Evolutionary conservation across 2,797 vertebrate genomes (phyloP), one percentile per base, ranked within the genome.

Genomic region (Synaphobranchus kaupii): DNA sequence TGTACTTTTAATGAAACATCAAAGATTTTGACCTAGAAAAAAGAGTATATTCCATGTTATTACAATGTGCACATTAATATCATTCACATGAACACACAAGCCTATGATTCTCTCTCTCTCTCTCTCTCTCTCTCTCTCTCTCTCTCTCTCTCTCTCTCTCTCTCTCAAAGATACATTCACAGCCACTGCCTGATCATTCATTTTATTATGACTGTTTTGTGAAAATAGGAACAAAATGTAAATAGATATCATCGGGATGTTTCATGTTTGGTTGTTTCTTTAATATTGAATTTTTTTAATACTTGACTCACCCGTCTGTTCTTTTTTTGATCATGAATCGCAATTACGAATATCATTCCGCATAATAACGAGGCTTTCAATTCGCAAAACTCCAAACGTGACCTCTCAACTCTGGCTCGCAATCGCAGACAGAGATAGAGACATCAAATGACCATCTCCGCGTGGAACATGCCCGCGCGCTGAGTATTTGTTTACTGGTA

Each of bases 401-500:
- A 52, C 10, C 50, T 52, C 50, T 52, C 1, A 52, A 10, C 50
- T 52, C 56, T 58, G 4, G 56, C 56, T 58, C 17, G 56, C 56
- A 58, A 58, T 20, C 56, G 17, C 56, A 58, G 56, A 58, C 56
- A 58, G 56, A 58, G 56, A 58, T 58, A 20, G 17, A 58, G 56
- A 58, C 17, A 58, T 58, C 56, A 28, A 68, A 28, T 28, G 7
- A 68, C 25, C 63, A 68, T 68, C 63, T n/a, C 63, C n/a, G 7
- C 10, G 8, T 28, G 63, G n/a, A 68, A 68, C n/a, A 10, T 7
- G 25, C 63, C n/a, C n/a, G 22, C n/a, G 22, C 28, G 6, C n/a
- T 39, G 63, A 48, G 54, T 81, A 56, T 86, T 83, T 83, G 81
- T 83, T 68, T 82, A 78, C 58, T 52, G 56, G 93, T 93, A 92